Conservation (phyloP, 2,888 invertebrate species). For the Cynaeus angustus region DNA sequence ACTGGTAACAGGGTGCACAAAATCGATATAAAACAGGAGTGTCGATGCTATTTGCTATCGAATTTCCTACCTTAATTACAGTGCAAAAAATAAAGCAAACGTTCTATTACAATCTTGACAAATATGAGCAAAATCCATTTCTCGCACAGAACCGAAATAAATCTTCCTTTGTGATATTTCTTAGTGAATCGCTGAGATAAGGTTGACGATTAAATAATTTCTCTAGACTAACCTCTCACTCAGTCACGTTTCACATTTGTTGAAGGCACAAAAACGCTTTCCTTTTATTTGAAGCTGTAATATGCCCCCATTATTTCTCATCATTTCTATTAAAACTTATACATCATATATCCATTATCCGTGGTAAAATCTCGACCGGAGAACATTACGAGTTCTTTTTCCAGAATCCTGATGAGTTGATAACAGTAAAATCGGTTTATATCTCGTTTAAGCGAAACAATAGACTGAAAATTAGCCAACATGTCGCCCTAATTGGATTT, state of each 20-base stretch:
- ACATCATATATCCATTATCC: constrained; percentile 2
- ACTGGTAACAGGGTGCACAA: background rate
- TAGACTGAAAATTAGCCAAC: constrained; percentile 1
- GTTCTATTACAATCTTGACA: background rate
- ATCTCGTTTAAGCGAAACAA: background rate
- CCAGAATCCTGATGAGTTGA: background rate
- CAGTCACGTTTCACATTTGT: constrained; percentile 4
- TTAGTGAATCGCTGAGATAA: background rate
- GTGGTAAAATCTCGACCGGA: background rate
- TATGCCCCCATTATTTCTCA: constrained; percentile 11
- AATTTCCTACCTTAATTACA: background rate
- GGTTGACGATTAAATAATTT: constrained; percentile 2
- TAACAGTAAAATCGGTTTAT: background rate
- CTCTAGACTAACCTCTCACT: background rate
- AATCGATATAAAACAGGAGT: background rate
- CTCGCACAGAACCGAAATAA: background rate
- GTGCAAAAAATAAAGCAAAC: too few species aligned
- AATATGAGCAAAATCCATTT: background rate
- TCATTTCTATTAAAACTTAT: constrained; percentile 5
- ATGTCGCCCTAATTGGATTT: background rate
- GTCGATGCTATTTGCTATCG: background rate
- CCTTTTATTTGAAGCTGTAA: background rate
- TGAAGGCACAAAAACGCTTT: background rate
- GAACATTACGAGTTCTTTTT: background rate
- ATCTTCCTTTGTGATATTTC: constrained; percentile 1